A percentile compares a stretch with the other conserved stretches of the same genome.
These are phyloP conservation scores for Carposina sasakii DNA, from an alignment of 1,140 invertebrate species.

Conservation along the genomic window DNA sequence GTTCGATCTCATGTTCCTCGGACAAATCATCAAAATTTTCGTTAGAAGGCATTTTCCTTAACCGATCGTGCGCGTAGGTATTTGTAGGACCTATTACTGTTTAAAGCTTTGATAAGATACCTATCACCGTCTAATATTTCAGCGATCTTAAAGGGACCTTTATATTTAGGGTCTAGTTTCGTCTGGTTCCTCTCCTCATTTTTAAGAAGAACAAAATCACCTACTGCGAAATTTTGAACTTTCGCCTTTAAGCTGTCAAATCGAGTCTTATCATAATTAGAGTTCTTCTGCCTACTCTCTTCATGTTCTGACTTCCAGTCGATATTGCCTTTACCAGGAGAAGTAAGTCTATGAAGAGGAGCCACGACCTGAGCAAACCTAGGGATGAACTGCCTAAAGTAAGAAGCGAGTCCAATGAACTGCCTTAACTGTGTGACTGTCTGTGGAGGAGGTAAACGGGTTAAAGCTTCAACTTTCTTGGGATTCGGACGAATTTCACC, in stretches of 20 bases:
- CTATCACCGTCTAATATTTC: constrained; percentile 20
- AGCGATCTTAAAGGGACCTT: constrained; percentile 25
- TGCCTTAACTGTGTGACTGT: constrained; percentile 26
- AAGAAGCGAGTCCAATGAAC: constrained; percentile 25
- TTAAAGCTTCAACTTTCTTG: constrained; percentile 19
- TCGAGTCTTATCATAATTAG: constrained; percentile 22
- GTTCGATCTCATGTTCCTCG: too few species aligned
- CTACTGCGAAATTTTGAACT: constrained; percentile 22
- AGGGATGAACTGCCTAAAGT: constrained; percentile 17
- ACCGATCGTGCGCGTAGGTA: constrained; percentile 22
- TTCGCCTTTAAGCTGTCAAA: constrained; percentile 32
- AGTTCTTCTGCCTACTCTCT: too few species aligned
- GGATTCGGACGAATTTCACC: constrained; percentile 21
- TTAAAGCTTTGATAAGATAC: constrained; percentile 15
- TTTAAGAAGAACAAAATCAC: constrained; percentile 30
- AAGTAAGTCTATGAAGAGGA: constrained; percentile 5
- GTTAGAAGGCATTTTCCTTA: constrained; percentile 17
- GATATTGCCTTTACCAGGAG: neutral
- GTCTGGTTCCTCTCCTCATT: constrained; percentile 32
- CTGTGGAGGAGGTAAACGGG: constrained; percentile 25
- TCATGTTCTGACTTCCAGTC: too few species aligned
- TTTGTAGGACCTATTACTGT: constrained; percentile 13
- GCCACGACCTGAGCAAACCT: constrained; percentile 11
- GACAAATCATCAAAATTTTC: too few species aligned
- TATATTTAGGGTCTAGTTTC: constrained; percentile 29